Evolutionary conservation across 1,140 invertebrate species (phyloP).

Genomic region (Phthorimaea operculella): DNA sequence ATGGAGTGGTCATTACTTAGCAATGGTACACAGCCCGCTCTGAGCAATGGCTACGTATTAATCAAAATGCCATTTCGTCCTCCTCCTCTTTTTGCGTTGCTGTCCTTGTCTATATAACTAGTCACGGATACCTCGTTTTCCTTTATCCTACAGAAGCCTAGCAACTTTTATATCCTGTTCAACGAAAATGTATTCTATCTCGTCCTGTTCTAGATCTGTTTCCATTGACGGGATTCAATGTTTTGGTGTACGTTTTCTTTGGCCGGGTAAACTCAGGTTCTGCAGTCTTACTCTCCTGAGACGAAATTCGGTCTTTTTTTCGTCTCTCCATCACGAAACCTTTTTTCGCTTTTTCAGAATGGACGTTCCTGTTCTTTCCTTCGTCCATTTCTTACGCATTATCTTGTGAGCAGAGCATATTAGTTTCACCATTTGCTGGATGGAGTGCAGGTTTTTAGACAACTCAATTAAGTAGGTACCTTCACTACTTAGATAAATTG

Average conservation of each 20-base stretch:
- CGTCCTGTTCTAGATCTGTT: background rate
- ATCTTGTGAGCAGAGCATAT: conserved; percentile 61
- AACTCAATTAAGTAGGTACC: conserved; percentile 30
- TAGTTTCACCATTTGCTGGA: conserved; percentile 46
- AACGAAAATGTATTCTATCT: conserved; percentile 13
- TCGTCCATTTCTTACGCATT: conserved; percentile 59
- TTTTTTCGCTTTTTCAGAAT: conserved; percentile 63
- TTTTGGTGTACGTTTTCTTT: conserved; percentile 23
- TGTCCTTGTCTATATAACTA: conserved; percentile 49
- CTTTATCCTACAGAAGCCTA: conserved; percentile 14
- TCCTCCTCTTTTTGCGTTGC: conserved; percentile 46
- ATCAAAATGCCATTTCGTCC: conserved; percentile 66
- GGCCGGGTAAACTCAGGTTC: conserved; percentile 39
- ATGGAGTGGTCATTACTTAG: conserved; percentile 68
- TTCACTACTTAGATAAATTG: conserved; percentile 13
- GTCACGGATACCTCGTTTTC: conserved; percentile 56
- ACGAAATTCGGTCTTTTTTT: conserved; percentile 63
- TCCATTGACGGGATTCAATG: background rate
- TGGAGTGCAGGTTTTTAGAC: conserved; percentile 36
- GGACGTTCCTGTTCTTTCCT: conserved; percentile 50
- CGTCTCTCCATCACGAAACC: conserved; percentile 52
- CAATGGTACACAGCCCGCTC: conserved; percentile 65
- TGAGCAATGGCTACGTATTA: conserved; percentile 68
- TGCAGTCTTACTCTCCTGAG: conserved; percentile 64
- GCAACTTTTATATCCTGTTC: conserved; percentile 8